Base-by-base conservation (phyloP, 2,888 invertebrate genomes). In the Amiota mariae region DNA sequence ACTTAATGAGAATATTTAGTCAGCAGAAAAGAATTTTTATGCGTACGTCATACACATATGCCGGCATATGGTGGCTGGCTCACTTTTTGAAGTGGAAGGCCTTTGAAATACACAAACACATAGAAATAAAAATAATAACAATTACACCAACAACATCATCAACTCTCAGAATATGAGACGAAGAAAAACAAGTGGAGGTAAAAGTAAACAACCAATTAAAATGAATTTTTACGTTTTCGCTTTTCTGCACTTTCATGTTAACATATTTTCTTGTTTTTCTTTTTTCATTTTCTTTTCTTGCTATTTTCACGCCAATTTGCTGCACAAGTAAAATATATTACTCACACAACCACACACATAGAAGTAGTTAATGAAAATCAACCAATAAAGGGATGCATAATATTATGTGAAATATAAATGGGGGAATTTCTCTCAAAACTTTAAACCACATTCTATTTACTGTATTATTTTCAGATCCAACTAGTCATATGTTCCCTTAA, bases 261-360 rank as follows among this genome's bases (percentile, higher is more conserved):
- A 8, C 56, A 56, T n/a, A n/a, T 56, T 56, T 56, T 56, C 56
- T 15, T 18, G 9, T 56, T 15, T 36, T 61, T 61, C 9, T 20
- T 20, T 24, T 24, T 61, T 20, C 20, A 59, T 61, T 18, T 61
- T 2, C 8, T 13, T 18, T 18, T 12, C 10, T 61, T 61, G 11
- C 20, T 24, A 61, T 46, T 64, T 64, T 64, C 64, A 64, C 64
- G 63, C 20, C 64, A 64, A 64, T 46, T 64, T 13, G 46, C 64
- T 11, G 9, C 46, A 24, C 36, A 64, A 64, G 15, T 47, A 46
- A 46, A 64, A 64, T 10, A 47, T 36, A 36, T 6, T 36, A 36
- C 0, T 36, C 36, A 36, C 36, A 36, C 36, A 36, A 2, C 2
- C 8, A 4, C 36, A 36, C 8, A 36, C 36, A 36, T 36, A 36